Evolutionary conservation across 2,113 vertebrate species (phyloP).

Genomic region (Hyla sarda): DNA sequence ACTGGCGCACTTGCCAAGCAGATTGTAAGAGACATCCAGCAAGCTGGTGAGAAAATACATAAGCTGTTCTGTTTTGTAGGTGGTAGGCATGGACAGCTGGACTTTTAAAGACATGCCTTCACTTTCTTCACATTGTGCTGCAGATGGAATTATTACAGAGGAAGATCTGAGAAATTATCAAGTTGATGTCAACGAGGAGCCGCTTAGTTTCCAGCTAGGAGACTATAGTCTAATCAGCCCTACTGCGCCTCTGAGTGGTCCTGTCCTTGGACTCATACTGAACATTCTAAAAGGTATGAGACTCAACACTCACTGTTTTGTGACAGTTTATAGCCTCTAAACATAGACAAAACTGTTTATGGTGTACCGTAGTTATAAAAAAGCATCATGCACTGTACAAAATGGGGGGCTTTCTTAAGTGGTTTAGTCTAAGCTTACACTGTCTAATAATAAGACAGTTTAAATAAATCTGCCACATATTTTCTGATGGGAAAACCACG

Average conservation of each 20-base stretch:
- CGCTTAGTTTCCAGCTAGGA: conserved; percentile 76
- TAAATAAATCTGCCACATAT: no score
- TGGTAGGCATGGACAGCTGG: neutral
- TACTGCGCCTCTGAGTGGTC: conserved; percentile 86
- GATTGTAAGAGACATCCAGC: conserved; percentile 83
- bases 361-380: no score
- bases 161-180: conserved; percentile 84
- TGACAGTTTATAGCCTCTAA: neutral
- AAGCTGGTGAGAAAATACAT: conserved; percentile 73
- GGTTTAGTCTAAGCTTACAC: no score
- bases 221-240: conserved; percentile 80
- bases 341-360: no score
- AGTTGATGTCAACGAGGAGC: conserved; percentile 76
- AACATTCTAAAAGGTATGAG: conserved; percentile 88
- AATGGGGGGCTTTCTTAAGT: no score
- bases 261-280: conserved; percentile 89
- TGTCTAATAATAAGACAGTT: no score
- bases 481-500: no score
- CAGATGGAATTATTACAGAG: conserved; percentile 88
- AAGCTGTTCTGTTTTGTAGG: neutral
- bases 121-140: conserved; percentile 58
- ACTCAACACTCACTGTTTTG: neutral
- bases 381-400: no score
- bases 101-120: neutral
- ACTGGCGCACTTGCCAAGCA: conserved; percentile 81